A percentile compares a stretch with the other conserved stretches of the same genome.
Conservation (phyloP, 2,797 vertebrate genomes). For the Champsocephalus gunnari region DNA sequence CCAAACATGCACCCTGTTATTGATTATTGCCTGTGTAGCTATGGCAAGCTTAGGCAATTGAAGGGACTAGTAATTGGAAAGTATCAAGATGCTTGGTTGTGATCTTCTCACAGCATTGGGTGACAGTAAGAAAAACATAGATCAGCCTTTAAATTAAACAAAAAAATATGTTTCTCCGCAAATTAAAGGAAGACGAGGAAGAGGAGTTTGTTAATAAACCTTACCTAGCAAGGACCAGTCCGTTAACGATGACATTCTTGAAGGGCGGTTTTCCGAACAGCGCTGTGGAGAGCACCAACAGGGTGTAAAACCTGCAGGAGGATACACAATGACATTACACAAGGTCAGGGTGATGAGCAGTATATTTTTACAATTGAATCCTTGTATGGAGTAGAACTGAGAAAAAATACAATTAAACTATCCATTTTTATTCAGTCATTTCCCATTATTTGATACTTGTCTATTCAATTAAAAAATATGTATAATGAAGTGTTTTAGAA, state of each 20-base stretch:
- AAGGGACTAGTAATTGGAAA: neutral
- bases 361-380: neutral
- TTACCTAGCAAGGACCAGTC: constrained; percentile 94
- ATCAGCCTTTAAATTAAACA: neutral
- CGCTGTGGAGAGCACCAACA: constrained; percentile 95
- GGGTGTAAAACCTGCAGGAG: constrained; percentile 93
- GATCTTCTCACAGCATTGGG: neutral
- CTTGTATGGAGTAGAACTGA: neutral
- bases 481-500: neutral
- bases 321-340: constrained; percentile 7
- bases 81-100: neutral
- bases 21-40: neutral
- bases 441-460: neutral
- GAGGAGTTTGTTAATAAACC: constrained; percentile 12
- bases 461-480: neutral
- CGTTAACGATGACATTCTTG: constrained; percentile 98
- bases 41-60: neutral
- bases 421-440: neutral
- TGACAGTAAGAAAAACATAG: neutral
- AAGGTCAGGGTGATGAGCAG: constrained; percentile 20
- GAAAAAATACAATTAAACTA: neutral
- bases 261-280: constrained; percentile 97
- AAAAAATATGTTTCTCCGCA: neutral
- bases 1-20: neutral
- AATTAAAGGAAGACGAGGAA: neutral